These are phyloP conservation scores for Sinella curviseta DNA, from an alignment of 1,140 invertebrate species.

Conservation along the genomic window DNA sequence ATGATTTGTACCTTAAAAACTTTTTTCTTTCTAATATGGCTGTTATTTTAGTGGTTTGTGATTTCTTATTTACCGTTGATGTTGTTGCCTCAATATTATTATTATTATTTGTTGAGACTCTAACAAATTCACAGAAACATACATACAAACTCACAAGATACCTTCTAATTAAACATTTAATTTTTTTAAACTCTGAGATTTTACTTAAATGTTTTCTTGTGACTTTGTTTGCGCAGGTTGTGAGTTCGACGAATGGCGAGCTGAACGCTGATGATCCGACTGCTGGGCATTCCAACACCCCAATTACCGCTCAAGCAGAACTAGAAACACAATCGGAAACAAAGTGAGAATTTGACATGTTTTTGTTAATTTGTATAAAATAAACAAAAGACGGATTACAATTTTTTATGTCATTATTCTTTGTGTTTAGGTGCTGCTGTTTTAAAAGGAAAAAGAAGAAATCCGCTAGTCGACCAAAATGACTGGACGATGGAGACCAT, in stretches of 20 bases:
- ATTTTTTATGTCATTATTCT: slow-evolving; percentile 6
- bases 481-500: slow-evolving; percentile 50
- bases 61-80: too few species aligned
- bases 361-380: background rate
- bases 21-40: too few species aligned
- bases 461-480: slow-evolving; percentile 48
- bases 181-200: background rate
- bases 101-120: too few species aligned
- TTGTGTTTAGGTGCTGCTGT: slow-evolving; percentile 46
- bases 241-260: slow-evolving; percentile 95
- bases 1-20: too few species aligned
- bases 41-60: too few species aligned
- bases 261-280: slow-evolving; percentile 91
- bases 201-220: background rate
- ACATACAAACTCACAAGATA: too few species aligned
- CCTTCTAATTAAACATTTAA: too few species aligned
- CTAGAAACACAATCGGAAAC: slow-evolving; percentile 89
- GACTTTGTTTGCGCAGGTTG: slow-evolving; percentile 75
- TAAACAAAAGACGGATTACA: background rate
- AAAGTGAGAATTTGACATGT: slow-evolving; percentile 68
- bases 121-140: too few species aligned
- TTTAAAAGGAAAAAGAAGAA: slow-evolving; percentile 50
- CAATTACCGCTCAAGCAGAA: slow-evolving; percentile 88
- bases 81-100: too few species aligned
- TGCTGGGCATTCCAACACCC: slow-evolving; percentile 93